These are phyloP conservation scores for Ptychochromis oligacanthus DNA, from an alignment of 2,113 vertebrate genomes.

Conservation along the genomic window DNA sequence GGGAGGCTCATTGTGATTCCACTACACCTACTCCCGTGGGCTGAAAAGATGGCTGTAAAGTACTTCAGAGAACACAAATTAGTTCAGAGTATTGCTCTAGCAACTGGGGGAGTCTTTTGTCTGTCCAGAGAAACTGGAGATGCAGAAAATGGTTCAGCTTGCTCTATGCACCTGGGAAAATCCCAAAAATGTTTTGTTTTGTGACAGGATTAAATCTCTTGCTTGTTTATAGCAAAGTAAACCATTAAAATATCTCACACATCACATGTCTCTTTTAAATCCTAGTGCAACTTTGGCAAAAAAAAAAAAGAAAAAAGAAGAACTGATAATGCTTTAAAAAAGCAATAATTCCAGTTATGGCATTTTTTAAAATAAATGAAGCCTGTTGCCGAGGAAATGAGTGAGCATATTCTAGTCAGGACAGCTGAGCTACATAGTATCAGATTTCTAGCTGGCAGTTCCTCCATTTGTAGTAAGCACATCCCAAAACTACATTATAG, in stretches of 20 bases:
- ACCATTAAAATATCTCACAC: neutral
- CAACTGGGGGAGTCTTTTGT: neutral
- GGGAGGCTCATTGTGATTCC: neutral
- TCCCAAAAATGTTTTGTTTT: neutral
- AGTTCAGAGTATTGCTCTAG: neutral
- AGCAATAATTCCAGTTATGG: slow-evolving; percentile 32
- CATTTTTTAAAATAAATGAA: neutral
- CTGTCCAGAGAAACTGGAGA: neutral
- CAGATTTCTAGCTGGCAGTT: neutral
- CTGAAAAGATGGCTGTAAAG: neutral
- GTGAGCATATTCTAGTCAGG: neutral
- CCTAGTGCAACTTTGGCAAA: slow-evolving; percentile 42
- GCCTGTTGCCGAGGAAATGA: neutral
- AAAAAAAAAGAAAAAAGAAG: too few relatives aligned
- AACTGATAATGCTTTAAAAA: too few relatives aligned
- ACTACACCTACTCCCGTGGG: neutral
- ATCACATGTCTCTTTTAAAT: slow-evolving; percentile 7
- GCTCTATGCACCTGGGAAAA: neutral
- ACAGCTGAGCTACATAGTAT: neutral
- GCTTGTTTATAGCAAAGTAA: neutral
- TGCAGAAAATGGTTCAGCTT: neutral
- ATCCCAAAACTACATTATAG: neutral
- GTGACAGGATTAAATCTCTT: neutral
- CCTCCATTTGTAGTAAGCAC: neutral
- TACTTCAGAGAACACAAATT: neutral